These are phyloP conservation scores for Ailurus styani DNA, from an alignment of 2,113 vertebrate species.

Conservation along the genomic window DNA sequence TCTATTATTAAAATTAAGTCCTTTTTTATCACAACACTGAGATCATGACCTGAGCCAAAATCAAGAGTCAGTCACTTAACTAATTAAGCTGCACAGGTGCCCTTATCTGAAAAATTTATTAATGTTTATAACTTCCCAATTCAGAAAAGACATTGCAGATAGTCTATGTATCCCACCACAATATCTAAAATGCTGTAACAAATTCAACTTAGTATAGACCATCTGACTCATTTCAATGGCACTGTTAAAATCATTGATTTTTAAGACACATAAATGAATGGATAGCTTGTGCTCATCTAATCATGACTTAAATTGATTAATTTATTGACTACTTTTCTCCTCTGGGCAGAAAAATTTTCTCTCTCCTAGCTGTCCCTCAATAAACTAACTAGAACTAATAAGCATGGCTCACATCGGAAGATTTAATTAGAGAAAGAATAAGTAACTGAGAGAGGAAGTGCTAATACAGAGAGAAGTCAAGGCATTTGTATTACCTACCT, in stretches of 20 bases:
- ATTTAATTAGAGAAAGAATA: constrained; percentile 19
- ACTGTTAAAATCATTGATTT: not conserved
- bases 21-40: not conserved
- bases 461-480: not conserved
- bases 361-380: not conserved
- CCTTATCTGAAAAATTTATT: not conserved
- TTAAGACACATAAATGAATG: not conserved
- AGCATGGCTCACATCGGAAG: not conserved
- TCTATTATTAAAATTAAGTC: not conserved
- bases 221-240: not conserved
- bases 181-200: not conserved
- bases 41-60: no score
- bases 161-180: not conserved
- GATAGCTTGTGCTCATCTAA: not conserved
- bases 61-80: not conserved
- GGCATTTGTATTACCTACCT: no score
- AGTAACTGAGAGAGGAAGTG: not conserved
- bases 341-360: not conserved
- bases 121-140: not conserved
- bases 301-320: constrained; percentile 4
- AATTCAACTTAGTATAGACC: not conserved
- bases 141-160: not conserved
- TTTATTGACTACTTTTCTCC: not conserved
- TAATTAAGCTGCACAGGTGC: not conserved
- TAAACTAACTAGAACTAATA: not conserved